Conservation (phyloP, 2,888 invertebrate genomes). For the Leucophenga maculata region DNA sequence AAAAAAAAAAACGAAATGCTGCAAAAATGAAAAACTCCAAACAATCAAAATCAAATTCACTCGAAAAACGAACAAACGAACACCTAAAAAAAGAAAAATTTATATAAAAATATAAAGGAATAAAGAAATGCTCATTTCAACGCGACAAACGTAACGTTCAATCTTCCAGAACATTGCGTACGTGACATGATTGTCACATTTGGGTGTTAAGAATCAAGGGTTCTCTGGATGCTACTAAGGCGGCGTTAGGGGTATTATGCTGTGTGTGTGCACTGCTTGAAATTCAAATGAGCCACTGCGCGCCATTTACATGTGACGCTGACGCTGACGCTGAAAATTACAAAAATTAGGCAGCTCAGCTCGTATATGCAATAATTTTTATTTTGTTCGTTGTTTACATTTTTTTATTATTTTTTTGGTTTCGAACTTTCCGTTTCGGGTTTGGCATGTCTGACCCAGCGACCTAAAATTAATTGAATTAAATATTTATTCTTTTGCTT, state of each 20-base stretch:
- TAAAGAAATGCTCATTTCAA: constrained; percentile 64
- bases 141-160: constrained; percentile 70
- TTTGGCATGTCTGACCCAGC: constrained; percentile 48
- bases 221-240: neutral
- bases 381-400: no score
- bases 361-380: constrained; percentile 17
- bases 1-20: constrained; percentile 10
- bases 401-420: no score
- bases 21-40: constrained; percentile 41
- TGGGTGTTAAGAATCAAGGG: constrained; percentile 33
- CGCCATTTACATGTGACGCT: neutral
- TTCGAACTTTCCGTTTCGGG: constrained; percentile 17
- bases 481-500: constrained; percentile 43
- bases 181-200: constrained; percentile 68
- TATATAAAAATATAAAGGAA: neutral
- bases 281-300: constrained; percentile 9
- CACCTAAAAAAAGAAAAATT: no score
- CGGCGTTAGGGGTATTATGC: neutral
- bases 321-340: constrained; percentile 2
- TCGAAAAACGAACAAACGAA: neutral
- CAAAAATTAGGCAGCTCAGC: neutral
- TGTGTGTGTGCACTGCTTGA: neutral
- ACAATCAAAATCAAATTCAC: constrained; percentile 66
- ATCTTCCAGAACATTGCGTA: constrained; percentile 69
- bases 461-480: constrained; percentile 61